Conservation (phyloP, 1,140 invertebrate genomes). For the Brachionus koreanus region DNA sequence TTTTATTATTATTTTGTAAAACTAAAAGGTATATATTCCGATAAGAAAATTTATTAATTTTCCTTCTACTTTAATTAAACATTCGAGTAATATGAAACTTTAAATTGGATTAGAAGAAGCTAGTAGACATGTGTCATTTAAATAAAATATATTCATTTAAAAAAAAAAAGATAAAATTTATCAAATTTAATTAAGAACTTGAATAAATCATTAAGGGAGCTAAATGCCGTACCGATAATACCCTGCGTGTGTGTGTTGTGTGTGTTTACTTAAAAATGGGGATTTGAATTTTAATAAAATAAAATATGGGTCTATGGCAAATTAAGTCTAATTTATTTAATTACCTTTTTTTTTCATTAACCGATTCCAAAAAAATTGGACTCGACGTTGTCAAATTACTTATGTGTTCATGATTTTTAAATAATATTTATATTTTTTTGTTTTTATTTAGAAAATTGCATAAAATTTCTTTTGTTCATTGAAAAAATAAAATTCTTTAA, state of each 20-base stretch:
- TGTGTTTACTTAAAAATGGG: neutral
- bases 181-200: neutral
- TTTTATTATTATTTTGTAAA: neutral
- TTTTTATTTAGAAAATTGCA: neutral
- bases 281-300: conserved; percentile 6
- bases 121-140: neutral
- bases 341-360: neutral
- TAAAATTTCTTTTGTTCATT: neutral
- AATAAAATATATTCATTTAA: neutral
- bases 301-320: neutral
- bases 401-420: neutral
- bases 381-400: conserved; percentile 23
- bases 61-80: neutral
- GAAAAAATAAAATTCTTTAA: neutral
- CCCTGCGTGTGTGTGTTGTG: neutral
- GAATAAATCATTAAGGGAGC: neutral
- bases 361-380: conserved; percentile 10
- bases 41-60: neutral
- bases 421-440: neutral
- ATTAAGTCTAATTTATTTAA: neutral
- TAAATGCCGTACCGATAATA: neutral
- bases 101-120: neutral
- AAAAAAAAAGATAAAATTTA: neutral
- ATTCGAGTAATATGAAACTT: neutral
- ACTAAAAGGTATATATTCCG: neutral